These are phyloP conservation scores for Frankliniella fusca DNA, from an alignment of 2,888 invertebrate genomes.

Conservation along the genomic window DNA sequence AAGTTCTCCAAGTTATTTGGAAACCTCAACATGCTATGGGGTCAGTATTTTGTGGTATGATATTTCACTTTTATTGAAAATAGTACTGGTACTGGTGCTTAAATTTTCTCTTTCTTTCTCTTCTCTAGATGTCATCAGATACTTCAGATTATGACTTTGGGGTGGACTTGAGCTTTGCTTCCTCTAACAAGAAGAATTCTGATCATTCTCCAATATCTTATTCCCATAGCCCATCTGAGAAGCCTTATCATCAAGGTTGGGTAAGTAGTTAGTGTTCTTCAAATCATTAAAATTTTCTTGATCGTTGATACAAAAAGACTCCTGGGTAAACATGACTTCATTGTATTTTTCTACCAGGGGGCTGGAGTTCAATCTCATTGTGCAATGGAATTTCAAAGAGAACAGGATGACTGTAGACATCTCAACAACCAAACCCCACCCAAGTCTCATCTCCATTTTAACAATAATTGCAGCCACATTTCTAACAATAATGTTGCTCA, in stretches of 20 bases:
- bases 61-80: no score
- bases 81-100: no score
- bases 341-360: no score
- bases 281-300: neutral
- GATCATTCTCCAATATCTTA: neutral
- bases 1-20: neutral
- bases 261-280: neutral
- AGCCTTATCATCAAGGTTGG: neutral
- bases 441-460: neutral
- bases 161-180: neutral
- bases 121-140: neutral
- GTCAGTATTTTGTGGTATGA: neutral
- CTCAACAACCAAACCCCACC: neutral
- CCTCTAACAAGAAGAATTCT: neutral
- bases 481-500: neutral
- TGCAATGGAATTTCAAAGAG: neutral
- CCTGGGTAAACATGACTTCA: neutral
- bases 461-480: neutral
- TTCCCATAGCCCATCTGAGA: neutral
- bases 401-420: neutral
- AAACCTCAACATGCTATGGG: neutral
- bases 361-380: neutral
- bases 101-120: neutral
- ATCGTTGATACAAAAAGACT: neutral
- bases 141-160: neutral